Conservation (phyloP, 2,113 vertebrate genomes). For the Aramus guarauna region DNA sequence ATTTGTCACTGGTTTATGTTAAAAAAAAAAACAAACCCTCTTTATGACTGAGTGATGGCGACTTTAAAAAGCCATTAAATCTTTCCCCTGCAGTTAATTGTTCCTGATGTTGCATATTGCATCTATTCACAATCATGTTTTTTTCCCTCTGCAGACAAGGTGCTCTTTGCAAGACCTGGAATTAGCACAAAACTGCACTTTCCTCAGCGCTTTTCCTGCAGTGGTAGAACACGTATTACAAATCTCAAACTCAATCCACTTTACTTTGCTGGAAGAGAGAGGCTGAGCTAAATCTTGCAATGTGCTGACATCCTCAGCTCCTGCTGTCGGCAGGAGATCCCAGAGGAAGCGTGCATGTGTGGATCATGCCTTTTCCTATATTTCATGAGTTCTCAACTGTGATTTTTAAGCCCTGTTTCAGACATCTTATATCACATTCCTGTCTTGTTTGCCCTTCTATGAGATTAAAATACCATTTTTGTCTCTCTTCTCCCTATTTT, state of each 20-base stretch:
- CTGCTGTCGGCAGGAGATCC: background rate
- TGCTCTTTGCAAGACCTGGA: background rate
- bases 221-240: background rate
- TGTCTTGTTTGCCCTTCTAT: background rate
- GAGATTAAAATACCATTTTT: background rate
- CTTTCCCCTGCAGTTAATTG: slow-evolving; percentile 33
- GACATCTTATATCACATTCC: background rate
- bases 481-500: background rate
- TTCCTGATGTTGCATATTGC: background rate
- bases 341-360: background rate
- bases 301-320: background rate
- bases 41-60: slow-evolving; percentile 31
- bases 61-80: slow-evolving; percentile 46
- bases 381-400: background rate
- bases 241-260: background rate
- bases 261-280: background rate
- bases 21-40: background rate
- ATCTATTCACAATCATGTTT: background rate
- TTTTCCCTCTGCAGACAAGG: background rate
- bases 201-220: background rate
- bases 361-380: slow-evolving; percentile 15
- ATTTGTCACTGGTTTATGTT: slow-evolving; percentile 53
- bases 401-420: background rate
- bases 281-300: slow-evolving; percentile 11
- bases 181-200: background rate